phyloP scores from a whole-genome alignment of 2,113 vertebrate genomes.

The Heterochromis multidens region DNA sequence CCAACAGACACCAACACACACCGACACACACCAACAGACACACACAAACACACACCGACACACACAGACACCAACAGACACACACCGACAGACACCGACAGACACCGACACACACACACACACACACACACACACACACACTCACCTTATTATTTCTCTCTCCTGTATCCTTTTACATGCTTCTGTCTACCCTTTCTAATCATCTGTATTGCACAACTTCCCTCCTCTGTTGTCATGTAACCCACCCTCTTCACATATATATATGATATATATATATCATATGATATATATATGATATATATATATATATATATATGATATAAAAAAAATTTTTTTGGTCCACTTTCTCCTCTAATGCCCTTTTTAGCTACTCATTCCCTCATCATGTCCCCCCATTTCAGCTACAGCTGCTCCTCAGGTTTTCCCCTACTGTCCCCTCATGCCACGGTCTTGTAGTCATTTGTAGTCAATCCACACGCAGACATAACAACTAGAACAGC shows the following conservation, averaged over 20 bases:
- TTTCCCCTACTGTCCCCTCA: neutral
- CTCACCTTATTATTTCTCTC: conserved; percentile 9
- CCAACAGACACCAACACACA: too few species aligned
- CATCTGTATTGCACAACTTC: neutral
- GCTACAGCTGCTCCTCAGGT: neutral
- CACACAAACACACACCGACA: too few species aligned
- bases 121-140: neutral
- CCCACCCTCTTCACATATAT: too few species aligned
- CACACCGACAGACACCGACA: too few species aligned
- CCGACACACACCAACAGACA: too few species aligned
- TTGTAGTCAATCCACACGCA: conserved; percentile 12
- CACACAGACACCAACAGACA: too few species aligned
- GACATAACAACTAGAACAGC: conserved; percentile 44
- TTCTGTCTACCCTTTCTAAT: conserved; percentile 8
- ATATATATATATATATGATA: neutral
- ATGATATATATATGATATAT: neutral
- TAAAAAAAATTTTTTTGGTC: neutral
- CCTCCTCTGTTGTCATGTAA: neutral
- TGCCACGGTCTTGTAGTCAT: neutral
- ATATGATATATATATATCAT: neutral
- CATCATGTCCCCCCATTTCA: neutral
- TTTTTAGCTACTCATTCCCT: neutral
- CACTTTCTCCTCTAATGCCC: neutral
- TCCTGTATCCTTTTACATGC: conserved; percentile 5
- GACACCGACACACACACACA: too few species aligned